A percentile compares a stretch with the other conserved stretches of the same genome.
phyloP scores from a whole-genome alignment of 2,113 vertebrate genomes.

The Salvator merianae region DNA sequence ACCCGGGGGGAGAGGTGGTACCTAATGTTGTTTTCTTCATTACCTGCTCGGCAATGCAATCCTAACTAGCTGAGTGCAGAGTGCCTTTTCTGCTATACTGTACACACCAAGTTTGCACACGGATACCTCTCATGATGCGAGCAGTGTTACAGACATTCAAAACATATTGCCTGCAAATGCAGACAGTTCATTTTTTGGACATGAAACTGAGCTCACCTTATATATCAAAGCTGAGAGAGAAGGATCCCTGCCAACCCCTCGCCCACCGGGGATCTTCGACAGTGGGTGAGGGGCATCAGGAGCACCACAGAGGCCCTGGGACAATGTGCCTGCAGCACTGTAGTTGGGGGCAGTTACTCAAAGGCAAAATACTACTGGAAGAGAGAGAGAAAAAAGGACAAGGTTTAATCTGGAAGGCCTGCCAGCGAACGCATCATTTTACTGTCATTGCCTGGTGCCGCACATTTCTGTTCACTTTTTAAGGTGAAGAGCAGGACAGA shows the following conservation, averaged over 20 bases:
- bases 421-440: accelerated
- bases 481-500: neutral
- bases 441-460: too few species aligned
- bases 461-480: neutral
- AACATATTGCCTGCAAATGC: neutral
- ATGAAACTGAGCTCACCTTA: slow-evolving; percentile 77
- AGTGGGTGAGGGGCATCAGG: slow-evolving; percentile 99
- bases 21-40: neutral
- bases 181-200: neutral
- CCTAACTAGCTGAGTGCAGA: neutral
- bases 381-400: slow-evolving; percentile 39
- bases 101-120: too few species aligned
- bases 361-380: slow-evolving; percentile 87
- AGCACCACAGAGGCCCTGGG: slow-evolving; percentile 99
- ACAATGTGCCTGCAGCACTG: slow-evolving; percentile 91
- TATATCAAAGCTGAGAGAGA: slow-evolving; percentile 91
- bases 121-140: neutral
- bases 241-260: slow-evolving; percentile 99
- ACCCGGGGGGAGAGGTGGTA: neutral
- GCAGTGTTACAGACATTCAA: neutral
- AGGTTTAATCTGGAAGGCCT: slow-evolving; percentile 20
- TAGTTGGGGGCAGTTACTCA: slow-evolving; percentile 84
- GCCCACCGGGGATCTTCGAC: slow-evolving; percentile 99
- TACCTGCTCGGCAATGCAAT: neutral
- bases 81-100: neutral